These are phyloP conservation scores for Lingula anatina DNA, from an alignment of 2,888 invertebrate genomes.

Conservation along the genomic window DNA sequence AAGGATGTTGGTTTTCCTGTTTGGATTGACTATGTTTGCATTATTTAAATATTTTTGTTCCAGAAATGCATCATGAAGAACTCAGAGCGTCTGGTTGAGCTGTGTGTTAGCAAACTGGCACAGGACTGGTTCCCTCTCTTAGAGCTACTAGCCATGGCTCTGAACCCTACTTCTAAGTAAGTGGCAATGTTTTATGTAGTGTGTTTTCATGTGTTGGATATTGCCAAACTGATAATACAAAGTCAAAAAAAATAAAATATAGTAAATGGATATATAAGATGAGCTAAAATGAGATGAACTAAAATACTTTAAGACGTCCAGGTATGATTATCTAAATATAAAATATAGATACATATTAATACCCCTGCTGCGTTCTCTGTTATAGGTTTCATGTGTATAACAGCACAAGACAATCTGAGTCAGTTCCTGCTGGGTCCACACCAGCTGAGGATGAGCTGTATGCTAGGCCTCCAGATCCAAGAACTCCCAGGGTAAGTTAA, in stretches of 20 bases:
- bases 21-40: no score
- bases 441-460: conserved; percentile 65
- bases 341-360: no score
- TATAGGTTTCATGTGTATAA: conserved; percentile 81
- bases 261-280: no score
- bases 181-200: conserved; percentile 27
- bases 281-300: no score
- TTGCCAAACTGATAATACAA: no score
- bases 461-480: conserved; percentile 74
- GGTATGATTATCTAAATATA: no score
- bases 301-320: no score
- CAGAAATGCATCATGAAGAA: conserved; percentile 83
- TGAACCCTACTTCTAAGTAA: conserved; percentile 93
- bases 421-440: conserved; percentile 61
- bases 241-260: no score
- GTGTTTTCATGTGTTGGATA: no score
- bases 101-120: conserved; percentile 86
- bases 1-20: no score
- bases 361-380: no score
- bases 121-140: conserved; percentile 85
- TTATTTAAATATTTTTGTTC: no score
- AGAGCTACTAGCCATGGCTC: conserved; percentile 85
- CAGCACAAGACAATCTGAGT: conserved; percentile 70
- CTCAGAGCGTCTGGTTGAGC: conserved; percentile 84
- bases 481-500: conserved; percentile 66